phyloP scores from a whole-genome alignment of 1,140 invertebrate genomes.

The Nixonia krombeini region DNA sequence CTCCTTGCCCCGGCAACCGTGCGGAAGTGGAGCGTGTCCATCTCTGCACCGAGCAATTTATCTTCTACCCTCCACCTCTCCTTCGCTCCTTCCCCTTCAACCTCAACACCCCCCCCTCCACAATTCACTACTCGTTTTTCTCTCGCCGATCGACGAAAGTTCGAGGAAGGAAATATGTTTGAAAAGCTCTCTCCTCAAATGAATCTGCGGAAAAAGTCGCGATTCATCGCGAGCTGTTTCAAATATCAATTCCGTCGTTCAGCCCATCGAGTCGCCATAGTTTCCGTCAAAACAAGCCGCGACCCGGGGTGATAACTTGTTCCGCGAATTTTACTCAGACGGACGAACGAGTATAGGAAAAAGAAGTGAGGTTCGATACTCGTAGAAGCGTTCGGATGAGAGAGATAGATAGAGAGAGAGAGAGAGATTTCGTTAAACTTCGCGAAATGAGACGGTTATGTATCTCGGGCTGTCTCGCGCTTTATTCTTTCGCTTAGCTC shows the following conservation, averaged over 20 bases:
- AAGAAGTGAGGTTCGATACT: constrained; percentile 14
- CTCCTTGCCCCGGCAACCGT: background rate
- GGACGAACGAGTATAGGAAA: constrained; percentile 7
- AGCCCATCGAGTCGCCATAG: background rate
- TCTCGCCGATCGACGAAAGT: background rate
- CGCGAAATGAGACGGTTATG: constrained; percentile 51
- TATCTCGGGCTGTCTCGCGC: constrained; percentile 44
- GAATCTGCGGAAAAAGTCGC: background rate
- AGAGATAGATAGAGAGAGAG: no score
- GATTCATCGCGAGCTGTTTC: background rate
- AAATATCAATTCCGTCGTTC: background rate
- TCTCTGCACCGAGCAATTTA: background rate
- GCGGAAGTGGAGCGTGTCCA: background rate
- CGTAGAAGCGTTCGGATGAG: constrained; percentile 47
- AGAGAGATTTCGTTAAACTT: constrained; percentile 57
- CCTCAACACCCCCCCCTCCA: no score
- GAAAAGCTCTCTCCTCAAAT: background rate
- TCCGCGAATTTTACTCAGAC: background rate
- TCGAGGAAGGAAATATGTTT: background rate
- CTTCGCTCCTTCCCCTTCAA: no score
- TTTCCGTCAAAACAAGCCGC: no score
- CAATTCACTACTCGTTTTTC: no score
- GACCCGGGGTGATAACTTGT: no score
- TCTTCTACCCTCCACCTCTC: constrained; percentile 1
- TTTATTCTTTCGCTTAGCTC: constrained; percentile 52